Base-by-base conservation (phyloP, 2,113 vertebrate species). In the Numenius arquata region DNA sequence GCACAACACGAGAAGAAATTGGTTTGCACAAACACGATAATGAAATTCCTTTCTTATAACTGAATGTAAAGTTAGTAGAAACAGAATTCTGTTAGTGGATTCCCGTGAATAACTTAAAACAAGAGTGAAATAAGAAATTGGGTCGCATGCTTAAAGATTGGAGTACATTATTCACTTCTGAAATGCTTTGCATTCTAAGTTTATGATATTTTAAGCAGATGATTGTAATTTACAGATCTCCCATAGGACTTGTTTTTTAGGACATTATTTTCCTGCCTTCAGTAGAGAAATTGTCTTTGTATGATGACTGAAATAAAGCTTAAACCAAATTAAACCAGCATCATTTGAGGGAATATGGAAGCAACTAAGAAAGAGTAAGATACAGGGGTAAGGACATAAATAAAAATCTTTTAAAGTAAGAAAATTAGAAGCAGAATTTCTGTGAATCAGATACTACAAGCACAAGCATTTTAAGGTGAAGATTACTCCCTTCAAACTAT, bases 121-220 rank as follows among this genome's bases (percentile, higher is more conserved):
- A 38, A 55, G 30, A 68, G 19, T 61, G 36, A 80, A 93, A 88
- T 53, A 77, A 80, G 63, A 90, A 92, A 74, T 4, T 56, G 43
- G 21, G 59, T 79, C 90, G 62, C 50, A 55, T 73, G 63, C 45
- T 80, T 79, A 70, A 83, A 73, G 41, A 58, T 1, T 80, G 36
- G 22, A 76, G 15, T 66, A 47, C 19, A 62, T 74, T 85, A 76
- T 68, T 89, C 32, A 68, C 23, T 93, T 22, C 40, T 55, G 52
- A 91, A 88, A 90, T 58, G 43, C 36, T 89, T 82, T 62, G 22
- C 23, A 61, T 88, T 79, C 36, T 68, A 88, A 68, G 18, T 41
- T 67, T 89, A 58, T 76, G 81, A 72, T 90, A 94, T 85, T 91
- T 91, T 93, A 91, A 95, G 88, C 41, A 78, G 43, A 75, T 75